Evolutionary conservation across 2,888 invertebrate species (phyloP), one percentile per base, ranked within the genome.

Genomic region (Dascillus cervinus): DNA sequence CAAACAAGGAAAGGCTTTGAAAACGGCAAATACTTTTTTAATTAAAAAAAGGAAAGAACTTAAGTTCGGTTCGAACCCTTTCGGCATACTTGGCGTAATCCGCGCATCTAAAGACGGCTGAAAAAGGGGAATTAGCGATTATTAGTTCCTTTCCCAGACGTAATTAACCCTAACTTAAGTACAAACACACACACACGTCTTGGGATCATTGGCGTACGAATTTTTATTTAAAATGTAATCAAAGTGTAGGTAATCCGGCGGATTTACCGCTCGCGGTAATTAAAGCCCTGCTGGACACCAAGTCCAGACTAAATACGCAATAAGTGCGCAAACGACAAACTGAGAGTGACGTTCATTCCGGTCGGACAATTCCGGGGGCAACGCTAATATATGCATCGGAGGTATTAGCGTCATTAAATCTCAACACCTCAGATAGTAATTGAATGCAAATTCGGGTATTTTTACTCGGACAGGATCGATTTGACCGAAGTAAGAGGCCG

Each of bases 261-360:
- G 50, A 49, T 49, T 51, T 50, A 44, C 45, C 33, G 34, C 36
- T 36, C 49, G 44, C 44, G 44, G 42, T 49, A 53, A 53, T 55
- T 55, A 53, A 53, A 50, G 48, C 52, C 46, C 49, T 37, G 49
- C 44, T 43, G 52, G 52, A 47, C 43, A 42, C 44, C 47, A 43
- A 41, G 46, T 45, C 35, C 35, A 32, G 35, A 30, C 51, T 50
- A 53, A 53, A 54, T 55, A 53, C 53, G 54, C 56, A 55, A 55
- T 56, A 57, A 57, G 55, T 57, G 50, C 50, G 48, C 43, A 49
- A 49, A 43, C 54, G 55, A 53, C 56, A 54, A 55, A 48, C 47
- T 43, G 44, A 35, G 41, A 50, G 41, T 49, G 52, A 52, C 50
- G 47, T 44, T 37, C 43, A 39, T 43, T 41, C 38, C 43, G 34